phyloP scores from a whole-genome alignment of 1,140 invertebrate genomes.

The Apis dorsata region DNA sequence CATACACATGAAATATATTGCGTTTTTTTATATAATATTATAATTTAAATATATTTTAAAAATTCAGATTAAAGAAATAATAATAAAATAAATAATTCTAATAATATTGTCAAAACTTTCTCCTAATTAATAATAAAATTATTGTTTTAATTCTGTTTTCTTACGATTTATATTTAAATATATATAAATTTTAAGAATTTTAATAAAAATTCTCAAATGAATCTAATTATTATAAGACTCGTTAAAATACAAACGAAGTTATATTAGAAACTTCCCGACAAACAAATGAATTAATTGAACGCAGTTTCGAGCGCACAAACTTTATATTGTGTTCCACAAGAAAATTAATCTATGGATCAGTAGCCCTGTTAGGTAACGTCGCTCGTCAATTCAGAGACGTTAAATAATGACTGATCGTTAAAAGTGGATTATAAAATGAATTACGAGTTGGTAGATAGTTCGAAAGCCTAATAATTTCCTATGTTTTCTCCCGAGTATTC shows the following conservation, averaged over 20 bases:
- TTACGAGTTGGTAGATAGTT: slow-evolving; percentile 20
- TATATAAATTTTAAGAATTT: background rate
- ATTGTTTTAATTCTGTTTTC: too few relatives aligned
- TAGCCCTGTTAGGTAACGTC: background rate
- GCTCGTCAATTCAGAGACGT: slow-evolving; percentile 4
- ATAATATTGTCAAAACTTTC: background rate
- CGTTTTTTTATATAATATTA: slow-evolving; percentile 42
- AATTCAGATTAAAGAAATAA: too few relatives aligned
- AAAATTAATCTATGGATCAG: background rate
- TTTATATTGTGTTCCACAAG: background rate
- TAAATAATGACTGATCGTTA: slow-evolving; percentile 13
- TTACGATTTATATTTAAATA: too few relatives aligned
- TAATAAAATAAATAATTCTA: too few relatives aligned
- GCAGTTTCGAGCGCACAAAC: background rate
- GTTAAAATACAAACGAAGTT: background rate
- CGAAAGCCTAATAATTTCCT: slow-evolving; percentile 35
- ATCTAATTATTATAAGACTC: background rate
- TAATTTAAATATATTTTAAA: background rate
- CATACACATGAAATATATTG: slow-evolving; percentile 18
- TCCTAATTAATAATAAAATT: too few relatives aligned
- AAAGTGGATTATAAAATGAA: slow-evolving; percentile 22
- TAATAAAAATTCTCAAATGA: background rate
- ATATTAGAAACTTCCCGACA: background rate
- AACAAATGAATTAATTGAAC: background rate
- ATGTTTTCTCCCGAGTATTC: background rate